Evolutionary conservation across 2,797 vertebrate species (phyloP), one percentile per base, ranked within the genome.

Genomic region (Columba guinea): DNA sequence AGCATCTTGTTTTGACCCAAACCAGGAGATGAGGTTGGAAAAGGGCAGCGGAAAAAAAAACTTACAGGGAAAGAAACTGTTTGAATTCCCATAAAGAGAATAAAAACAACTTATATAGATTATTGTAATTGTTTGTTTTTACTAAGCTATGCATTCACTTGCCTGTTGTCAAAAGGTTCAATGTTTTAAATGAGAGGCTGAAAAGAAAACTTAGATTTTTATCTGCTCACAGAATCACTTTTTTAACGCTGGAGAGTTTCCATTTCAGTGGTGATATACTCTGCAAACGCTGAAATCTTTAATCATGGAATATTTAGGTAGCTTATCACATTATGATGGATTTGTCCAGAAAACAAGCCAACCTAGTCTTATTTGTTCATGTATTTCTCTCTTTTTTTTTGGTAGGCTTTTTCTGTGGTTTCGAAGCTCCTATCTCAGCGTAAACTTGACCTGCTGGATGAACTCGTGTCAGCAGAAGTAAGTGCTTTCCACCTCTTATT

Each of bases 401-500:
- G 71, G 26, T 89, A 99, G 99, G 99, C 99, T 27, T 99, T 99
- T 96, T 97, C 97, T 37, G 98, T 98, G 86, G 99, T 99, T 24
- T 99, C 99, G 93, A 98, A 96, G 55, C 98, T 99, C 92, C 92
- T 99, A 90, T 99, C 99, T 60, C 97, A 98, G 68, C 98, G 98
- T 96, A 98, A 98, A 96, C 99, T 99, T 97, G 98, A 99, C n/a
- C 97, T 98, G 16, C 96, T 99, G 87, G 98, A 99, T 35, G 99
- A 98, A 32, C 98, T 99, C 34, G 99, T 99, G 24, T 98, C 98
- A 71, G 97, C 98, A 97, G 99, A 99, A 93, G 99, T 99, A 97
- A 98, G 97, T 86, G 39, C 30, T 73, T 67, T 56, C 26, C 24
- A 32, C 78, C 21, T 81, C 46, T 73, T 69, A 1, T 37, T 78